Conservation (phyloP, 2,888 invertebrate genomes). For the Spatulosminthurus flaviceps region DNA sequence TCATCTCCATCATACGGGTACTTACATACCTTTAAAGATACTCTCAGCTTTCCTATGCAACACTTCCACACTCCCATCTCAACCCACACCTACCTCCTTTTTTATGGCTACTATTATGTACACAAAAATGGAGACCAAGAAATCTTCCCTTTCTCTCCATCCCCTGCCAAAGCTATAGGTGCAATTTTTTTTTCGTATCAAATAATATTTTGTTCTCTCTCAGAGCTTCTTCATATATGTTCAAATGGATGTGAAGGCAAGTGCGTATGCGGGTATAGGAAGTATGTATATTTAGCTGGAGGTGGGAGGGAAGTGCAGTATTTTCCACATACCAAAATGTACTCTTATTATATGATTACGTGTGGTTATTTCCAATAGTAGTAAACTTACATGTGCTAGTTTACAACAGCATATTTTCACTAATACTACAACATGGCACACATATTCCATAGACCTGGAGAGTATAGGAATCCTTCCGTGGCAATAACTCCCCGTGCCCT, state of each 20-base stretch:
- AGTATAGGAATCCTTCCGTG: too few relatives aligned
- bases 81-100: background rate
- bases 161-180: too few relatives aligned
- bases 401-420: background rate
- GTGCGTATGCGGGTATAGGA: background rate
- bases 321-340: background rate
- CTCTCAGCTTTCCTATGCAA: background rate
- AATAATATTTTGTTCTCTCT: too few relatives aligned
- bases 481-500: too few relatives aligned
- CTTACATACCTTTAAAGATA: background rate
- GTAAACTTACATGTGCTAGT: background rate
- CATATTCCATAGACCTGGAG: too few relatives aligned
- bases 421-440: too few relatives aligned
- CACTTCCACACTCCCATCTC: background rate
- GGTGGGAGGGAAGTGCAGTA: background rate
- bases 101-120: background rate
- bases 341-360: background rate
- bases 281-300: background rate
- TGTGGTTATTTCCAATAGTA: conserved; percentile 12
- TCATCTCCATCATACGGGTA: conserved; percentile 35
- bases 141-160: too few relatives aligned
- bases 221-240: too few relatives aligned
- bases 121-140: background rate
- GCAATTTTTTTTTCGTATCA: too few relatives aligned
- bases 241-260: too few relatives aligned